phyloP scores from a whole-genome alignment of 1,140 invertebrate species.

The Drosophila virilis region DNA sequence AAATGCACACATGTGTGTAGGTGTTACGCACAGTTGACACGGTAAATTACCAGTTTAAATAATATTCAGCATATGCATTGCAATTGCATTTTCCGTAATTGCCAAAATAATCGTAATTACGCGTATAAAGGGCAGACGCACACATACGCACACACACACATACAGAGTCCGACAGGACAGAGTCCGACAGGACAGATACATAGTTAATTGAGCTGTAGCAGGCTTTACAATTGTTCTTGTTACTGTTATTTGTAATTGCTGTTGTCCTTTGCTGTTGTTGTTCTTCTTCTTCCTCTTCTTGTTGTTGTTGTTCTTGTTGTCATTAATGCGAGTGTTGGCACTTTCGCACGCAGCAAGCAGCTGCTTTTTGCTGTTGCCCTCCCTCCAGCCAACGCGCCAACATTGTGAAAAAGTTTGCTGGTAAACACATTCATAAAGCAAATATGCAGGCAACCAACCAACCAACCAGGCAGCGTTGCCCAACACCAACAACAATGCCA shows the following conservation, averaged over 20 bases:
- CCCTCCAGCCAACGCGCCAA: neutral
- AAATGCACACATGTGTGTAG: conserved; percentile 1
- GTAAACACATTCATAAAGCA: conserved; percentile 82
- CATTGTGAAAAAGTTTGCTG: conserved; percentile 70
- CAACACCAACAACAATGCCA: conserved; percentile 6
- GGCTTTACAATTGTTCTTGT: conserved; percentile 76
- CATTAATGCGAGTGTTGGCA: conserved; percentile 81
- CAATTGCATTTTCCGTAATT: conserved; percentile 68
- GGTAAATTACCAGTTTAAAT: conserved; percentile 54
- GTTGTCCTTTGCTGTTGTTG: conserved; percentile 27
- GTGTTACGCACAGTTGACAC: conserved; percentile 21
- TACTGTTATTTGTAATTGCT: conserved; percentile 54
- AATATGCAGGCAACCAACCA: conserved; percentile 62
- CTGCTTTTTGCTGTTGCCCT: neutral
- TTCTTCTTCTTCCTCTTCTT: conserved; percentile 18
- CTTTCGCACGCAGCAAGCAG: conserved; percentile 65
- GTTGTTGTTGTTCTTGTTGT: conserved; percentile 58
- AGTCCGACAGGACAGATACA: conserved; percentile 48
- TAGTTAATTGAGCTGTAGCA: conserved; percentile 78
- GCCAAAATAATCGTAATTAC: conserved; percentile 77
- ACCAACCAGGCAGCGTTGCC: conserved; percentile 15
- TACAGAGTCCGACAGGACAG: too few species aligned
- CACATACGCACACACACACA: conserved; percentile 17
- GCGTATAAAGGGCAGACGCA: conserved; percentile 51
- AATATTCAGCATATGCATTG: conserved; percentile 71